These are phyloP conservation scores for Drosophila jambulina DNA, from an alignment of 1,140 invertebrate species.

Conservation along the genomic window DNA sequence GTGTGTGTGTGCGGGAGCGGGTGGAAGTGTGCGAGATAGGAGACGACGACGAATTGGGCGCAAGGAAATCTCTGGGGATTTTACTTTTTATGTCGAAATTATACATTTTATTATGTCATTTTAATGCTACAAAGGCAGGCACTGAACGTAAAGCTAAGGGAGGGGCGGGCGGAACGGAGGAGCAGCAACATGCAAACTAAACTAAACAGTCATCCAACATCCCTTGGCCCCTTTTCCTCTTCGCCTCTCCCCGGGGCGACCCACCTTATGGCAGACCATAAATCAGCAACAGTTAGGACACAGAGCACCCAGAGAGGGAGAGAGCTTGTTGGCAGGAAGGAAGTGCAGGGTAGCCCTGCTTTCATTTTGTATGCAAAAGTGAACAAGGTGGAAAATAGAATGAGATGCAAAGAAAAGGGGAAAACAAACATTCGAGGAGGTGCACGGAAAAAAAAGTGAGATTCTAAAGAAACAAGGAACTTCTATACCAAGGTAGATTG, in stretches of 20 bases:
- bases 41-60: conserved; percentile 9
- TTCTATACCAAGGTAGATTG: not conserved
- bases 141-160: conserved; percentile 19
- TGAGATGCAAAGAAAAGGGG: conserved; percentile 16
- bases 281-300: conserved; percentile 73
- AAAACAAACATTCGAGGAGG: conserved; percentile 11
- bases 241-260: conserved; percentile 8
- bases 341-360: conserved; percentile 48
- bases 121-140: conserved; percentile 48
- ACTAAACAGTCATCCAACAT: conserved; percentile 60
- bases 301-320: conserved; percentile 4
- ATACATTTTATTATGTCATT: conserved; percentile 80
- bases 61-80: conserved; percentile 61
- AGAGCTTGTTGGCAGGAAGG: conserved; percentile 50
- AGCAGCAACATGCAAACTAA: conserved; percentile 60
- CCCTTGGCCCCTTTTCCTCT: not conserved
- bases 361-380: conserved; percentile 58
- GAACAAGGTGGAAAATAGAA: conserved; percentile 62
- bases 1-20: conserved; percentile 9
- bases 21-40: conserved; percentile 8
- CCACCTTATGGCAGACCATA: conserved; percentile 43
- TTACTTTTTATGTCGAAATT: conserved; percentile 74
- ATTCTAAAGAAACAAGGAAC: not conserved
- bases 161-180: not conserved
- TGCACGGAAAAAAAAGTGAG: conserved; percentile 2